Evolutionary conservation across 1,140 invertebrate species (phyloP), one percentile per base, ranked within the genome.

Genomic region (Papilio machaon): DNA sequence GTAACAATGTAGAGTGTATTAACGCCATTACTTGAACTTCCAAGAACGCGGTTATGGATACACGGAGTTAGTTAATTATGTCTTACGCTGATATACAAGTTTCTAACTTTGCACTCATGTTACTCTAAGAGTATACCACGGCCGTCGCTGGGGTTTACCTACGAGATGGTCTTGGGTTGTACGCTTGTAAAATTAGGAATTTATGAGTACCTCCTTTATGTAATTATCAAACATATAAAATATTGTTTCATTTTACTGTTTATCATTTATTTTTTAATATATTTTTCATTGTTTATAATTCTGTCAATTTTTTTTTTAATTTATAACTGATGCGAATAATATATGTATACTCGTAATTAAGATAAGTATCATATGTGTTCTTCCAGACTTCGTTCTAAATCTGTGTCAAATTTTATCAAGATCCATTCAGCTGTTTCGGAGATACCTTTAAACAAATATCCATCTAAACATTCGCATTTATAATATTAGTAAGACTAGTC

Each of bases 71-170:
- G 82, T 86, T 88, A 89, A 90, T 90, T 90, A 89, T 86, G 87
- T 83, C 81, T 88, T 87, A 86, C 87, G 88, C 86, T 89, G 85
- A 91, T 89, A 90, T 85, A 73, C 79, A 90, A 90, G 81, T 91
- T 90, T 90, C 84, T 82, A 90, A 91, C 87, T 91, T 90, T 85
- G 84, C 84, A 87, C 89, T 90, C 86, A 78, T 54, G 76, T 78
- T 77, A 60, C 58, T 84, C 80, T 80, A 79, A 84, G 78, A 84
- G 75, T 73, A 38, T 73, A 81, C 70, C 79, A 76, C 80, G 73
- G 80, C 73, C 80, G 81, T 82, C 82, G 77, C 82, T 83, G 82
- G 77, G 83, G 83, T 19, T 81, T 77, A 67, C 73, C 54, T 81
- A 80, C 80, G 80, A 80, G 81, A 87, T 82, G 76, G 17, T 46